Percentiles rank a stretch among this genome's conserved stretches.
Evolutionary conservation across 2,888 invertebrate species (phyloP).

Genomic region (Eucera pruinosa): DNA sequence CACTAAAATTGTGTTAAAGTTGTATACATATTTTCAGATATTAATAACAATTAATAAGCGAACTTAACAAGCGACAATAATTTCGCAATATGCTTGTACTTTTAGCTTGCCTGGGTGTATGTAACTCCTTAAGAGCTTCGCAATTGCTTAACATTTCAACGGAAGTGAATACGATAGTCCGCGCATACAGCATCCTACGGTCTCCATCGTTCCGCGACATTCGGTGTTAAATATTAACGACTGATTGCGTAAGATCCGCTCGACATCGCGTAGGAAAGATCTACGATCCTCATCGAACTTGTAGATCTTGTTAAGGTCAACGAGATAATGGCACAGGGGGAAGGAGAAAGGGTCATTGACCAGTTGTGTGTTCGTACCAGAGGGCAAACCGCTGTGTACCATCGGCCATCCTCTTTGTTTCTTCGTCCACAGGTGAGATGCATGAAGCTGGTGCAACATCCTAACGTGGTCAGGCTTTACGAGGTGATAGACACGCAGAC

Average conservation of each 20-base stretch:
- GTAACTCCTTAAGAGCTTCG: too few relatives aligned
- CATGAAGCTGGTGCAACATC: constrained; percentile 99
- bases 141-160: neutral
- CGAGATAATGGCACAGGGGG: constrained; percentile 62
- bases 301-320: constrained; percentile 67
- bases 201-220: constrained; percentile 33
- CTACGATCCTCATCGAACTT: constrained; percentile 54
- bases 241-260: constrained; percentile 56
- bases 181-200: constrained; percentile 36
- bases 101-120: too few relatives aligned
- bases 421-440: constrained; percentile 90
- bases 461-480: constrained; percentile 98
- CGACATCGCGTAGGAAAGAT: constrained; percentile 53
- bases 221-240: constrained; percentile 49
- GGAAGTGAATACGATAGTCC: constrained; percentile 4
- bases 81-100: too few relatives aligned
- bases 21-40: too few relatives aligned
- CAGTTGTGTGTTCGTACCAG: constrained; percentile 5
- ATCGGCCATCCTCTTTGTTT: constrained; percentile 17
- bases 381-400: neutral
- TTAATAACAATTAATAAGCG: too few relatives aligned
- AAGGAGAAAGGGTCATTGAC: constrained; percentile 57
- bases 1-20: too few relatives aligned
- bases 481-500: constrained; percentile 99
- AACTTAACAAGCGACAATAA: too few relatives aligned